These are phyloP conservation scores for Zaprionus kolodkinae DNA, from an alignment of 1,140 invertebrate species.

Conservation along the genomic window DNA sequence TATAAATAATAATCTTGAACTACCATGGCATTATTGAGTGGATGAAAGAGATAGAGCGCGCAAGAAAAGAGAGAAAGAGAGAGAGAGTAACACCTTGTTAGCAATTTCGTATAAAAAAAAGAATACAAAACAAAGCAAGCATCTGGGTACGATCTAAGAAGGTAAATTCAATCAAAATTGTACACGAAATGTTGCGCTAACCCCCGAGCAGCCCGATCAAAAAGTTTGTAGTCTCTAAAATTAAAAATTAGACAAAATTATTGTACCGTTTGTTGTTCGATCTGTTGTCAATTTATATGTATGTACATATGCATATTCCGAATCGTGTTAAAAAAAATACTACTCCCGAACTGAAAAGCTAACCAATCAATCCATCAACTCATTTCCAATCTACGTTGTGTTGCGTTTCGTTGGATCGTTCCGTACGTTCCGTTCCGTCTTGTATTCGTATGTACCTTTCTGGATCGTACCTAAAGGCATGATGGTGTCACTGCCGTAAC, in stretches of 20 bases:
- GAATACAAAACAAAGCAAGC: conserved; percentile 44
- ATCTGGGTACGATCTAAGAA: conserved; percentile 83
- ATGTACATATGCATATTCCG: background rate
- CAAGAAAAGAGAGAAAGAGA: conserved; percentile 36
- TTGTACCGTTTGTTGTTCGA: conserved; percentile 46
- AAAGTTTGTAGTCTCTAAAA: conserved; percentile 79
- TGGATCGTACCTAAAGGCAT: conserved; percentile 84
- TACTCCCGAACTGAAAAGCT: conserved; percentile 37
- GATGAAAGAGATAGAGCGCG: conserved; percentile 33
- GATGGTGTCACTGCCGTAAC: conserved; percentile 24
- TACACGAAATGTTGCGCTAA: conserved; percentile 75
- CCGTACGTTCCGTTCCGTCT: conserved; percentile 39
- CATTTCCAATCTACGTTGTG: conserved; percentile 27
- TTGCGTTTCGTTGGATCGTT: conserved; percentile 38
- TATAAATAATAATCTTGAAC: conserved; percentile 5
- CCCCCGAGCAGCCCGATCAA: conserved; percentile 67
- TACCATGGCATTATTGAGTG: conserved; percentile 14
- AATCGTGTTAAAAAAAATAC: background rate
- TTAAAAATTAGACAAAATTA: conserved; percentile 33
- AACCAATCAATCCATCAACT: conserved; percentile 49
- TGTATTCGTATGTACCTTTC: conserved; percentile 70
- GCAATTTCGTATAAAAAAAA: conserved; percentile 46
- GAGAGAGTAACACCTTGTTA: conserved; percentile 54
- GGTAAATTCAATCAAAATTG: conserved; percentile 78
- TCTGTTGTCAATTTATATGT: conserved; percentile 34